Conservation (phyloP, 2,113 vertebrate genomes). For the Callaeas wilsoni region DNA sequence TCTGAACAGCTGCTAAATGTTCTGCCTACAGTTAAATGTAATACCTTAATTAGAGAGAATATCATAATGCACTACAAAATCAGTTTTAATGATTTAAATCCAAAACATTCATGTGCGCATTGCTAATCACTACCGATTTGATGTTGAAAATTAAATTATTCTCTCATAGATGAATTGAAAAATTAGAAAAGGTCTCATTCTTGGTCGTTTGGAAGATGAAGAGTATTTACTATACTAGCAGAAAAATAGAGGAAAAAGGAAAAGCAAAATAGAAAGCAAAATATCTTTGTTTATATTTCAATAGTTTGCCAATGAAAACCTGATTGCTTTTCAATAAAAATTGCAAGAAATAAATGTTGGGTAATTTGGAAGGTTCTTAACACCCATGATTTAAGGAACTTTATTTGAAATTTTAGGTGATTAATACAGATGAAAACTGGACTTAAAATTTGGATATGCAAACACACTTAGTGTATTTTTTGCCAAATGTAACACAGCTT, state of each 20-base stretch:
- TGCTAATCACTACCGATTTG: background rate
- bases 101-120: background rate
- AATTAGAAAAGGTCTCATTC: background rate
- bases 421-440: background rate
- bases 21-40: background rate
- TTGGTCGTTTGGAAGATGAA: background rate
- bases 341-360: too few relatives aligned
- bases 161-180: background rate
- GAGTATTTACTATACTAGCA: background rate
- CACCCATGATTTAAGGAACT: rapidly evolving
- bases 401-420: background rate
- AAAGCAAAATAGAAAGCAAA: background rate
- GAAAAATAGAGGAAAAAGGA: background rate
- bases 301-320: background rate
- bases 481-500: background rate
- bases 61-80: background rate
- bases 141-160: background rate
- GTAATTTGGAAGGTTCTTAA: background rate
- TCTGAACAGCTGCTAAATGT: background rate
- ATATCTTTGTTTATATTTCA: background rate
- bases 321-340: background rate
- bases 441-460: background rate
- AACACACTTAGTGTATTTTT: background rate
- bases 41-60: background rate
- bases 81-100: background rate